phyloP scores from a whole-genome alignment of 2,888 invertebrate genomes.

The Eremobia ochroleuca region DNA sequence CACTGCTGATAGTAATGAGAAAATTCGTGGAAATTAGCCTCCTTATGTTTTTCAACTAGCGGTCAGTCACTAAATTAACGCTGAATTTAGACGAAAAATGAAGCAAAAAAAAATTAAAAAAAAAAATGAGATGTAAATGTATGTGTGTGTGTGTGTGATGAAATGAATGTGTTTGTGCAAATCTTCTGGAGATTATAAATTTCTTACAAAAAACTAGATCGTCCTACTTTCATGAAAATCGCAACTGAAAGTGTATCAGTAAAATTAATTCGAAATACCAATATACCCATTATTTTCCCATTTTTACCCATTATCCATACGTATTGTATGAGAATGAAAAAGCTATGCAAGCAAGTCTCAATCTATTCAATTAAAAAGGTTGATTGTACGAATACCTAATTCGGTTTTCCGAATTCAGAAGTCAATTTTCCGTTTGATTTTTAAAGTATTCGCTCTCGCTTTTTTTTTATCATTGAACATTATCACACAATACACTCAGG shows the following conservation, averaged over 20 bases:
- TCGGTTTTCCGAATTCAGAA: background rate
- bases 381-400: constrained; percentile 6
- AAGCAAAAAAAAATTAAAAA: no score
- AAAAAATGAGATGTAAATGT: no score
- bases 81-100: background rate
- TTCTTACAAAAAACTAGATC: background rate
- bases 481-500: no score
- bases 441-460: constrained; percentile 6
- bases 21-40: constrained; percentile 5
- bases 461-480: no score
- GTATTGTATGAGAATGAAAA: background rate
- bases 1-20: background rate
- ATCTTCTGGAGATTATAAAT: background rate
- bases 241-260: background rate
- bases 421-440: constrained; percentile 23
- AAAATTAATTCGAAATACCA: background rate
- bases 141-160: no score
- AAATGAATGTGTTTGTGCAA: no score
- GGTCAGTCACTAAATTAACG: constrained; percentile 1
- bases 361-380: constrained; percentile 14
- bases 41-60: background rate
- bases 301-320: background rate
- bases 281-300: background rate
- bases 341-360: background rate
- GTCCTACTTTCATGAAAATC: background rate